A percentile compares a stretch with the other conserved stretches of the same genome.
phyloP scores from a whole-genome alignment of 2,797 vertebrate species.

The Phrynocephalus guinanensis region DNA sequence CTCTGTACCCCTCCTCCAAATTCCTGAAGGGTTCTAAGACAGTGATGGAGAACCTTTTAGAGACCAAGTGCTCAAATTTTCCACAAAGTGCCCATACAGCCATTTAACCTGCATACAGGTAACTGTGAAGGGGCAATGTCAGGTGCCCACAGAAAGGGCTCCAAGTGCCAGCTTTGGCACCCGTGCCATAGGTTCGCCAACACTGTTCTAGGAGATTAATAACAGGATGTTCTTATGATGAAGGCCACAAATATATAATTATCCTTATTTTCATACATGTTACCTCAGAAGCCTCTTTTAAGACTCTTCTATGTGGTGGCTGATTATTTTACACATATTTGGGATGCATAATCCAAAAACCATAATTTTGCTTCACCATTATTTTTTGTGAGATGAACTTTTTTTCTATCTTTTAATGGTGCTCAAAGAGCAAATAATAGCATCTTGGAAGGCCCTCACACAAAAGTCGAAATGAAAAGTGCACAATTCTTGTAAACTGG shows the following conservation, averaged over 20 bases:
- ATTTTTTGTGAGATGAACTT: background rate
- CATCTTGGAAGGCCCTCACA: no score
- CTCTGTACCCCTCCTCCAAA: background rate
- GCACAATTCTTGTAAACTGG: no score
- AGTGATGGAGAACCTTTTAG: no score
- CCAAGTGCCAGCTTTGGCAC: no score
- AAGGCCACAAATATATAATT: background rate
- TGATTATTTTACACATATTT: background rate
- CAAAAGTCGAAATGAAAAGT: no score
- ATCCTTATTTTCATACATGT: background rate
- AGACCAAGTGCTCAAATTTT: no score
- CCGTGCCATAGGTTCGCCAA: no score
- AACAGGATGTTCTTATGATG: background rate
- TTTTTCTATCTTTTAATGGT: background rate
- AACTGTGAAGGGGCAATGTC: no score
- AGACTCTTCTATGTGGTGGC: background rate
- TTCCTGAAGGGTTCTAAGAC: background rate
- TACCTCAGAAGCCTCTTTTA: background rate
- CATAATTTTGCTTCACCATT: background rate
- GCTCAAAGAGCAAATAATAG: background rate
- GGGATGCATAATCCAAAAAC: background rate
- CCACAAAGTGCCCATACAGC: no score
- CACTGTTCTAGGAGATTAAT: background rate
- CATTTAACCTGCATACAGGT: no score
- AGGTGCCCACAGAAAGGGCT: no score